Evolutionary conservation across 2,888 invertebrate species (phyloP).

Genomic region (Pseudanteris insignis): DNA sequence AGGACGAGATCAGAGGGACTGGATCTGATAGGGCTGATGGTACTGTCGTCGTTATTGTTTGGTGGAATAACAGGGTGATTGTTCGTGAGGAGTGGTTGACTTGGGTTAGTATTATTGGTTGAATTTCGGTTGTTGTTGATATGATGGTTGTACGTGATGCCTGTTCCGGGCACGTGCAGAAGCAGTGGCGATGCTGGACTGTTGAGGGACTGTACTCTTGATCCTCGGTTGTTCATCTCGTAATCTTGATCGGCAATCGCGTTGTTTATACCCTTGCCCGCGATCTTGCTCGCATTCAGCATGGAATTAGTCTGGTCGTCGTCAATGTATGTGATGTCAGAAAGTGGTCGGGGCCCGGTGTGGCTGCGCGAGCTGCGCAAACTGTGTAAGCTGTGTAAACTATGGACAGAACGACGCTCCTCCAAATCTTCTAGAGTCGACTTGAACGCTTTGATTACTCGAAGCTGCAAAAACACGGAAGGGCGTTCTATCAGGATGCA

Average conservation of each 20-base stretch:
- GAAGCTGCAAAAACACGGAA: constrained; percentile 91
- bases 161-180: constrained; percentile 61
- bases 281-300: constrained; percentile 57
- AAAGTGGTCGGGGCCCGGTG: constrained; percentile 77
- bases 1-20: constrained; percentile 66
- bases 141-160: constrained; percentile 57
- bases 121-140: constrained; percentile 51
- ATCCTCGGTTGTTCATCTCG: constrained; percentile 64
- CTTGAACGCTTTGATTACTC: constrained; percentile 99
- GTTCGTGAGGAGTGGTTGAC: constrained; percentile 53
- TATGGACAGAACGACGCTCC: constrained; percentile 98
- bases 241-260: constrained; percentile 81
- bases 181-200: constrained; percentile 62
- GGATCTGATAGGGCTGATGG: constrained; percentile 57
- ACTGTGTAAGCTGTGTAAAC: constrained; percentile 92
- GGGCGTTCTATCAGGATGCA: constrained; percentile 66
- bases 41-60: constrained; percentile 55
- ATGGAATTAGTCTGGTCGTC: constrained; percentile 71
- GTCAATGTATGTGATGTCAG: constrained; percentile 87
- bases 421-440: constrained; percentile 99
- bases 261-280: constrained; percentile 72
- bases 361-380: constrained; percentile 81
- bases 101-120: constrained; percentile 50
- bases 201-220: constrained; percentile 57
- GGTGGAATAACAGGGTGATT: constrained; percentile 53